These are phyloP conservation scores for Littorina saxatilis DNA, from an alignment of 1,140 invertebrate species.

Conservation along the genomic window DNA sequence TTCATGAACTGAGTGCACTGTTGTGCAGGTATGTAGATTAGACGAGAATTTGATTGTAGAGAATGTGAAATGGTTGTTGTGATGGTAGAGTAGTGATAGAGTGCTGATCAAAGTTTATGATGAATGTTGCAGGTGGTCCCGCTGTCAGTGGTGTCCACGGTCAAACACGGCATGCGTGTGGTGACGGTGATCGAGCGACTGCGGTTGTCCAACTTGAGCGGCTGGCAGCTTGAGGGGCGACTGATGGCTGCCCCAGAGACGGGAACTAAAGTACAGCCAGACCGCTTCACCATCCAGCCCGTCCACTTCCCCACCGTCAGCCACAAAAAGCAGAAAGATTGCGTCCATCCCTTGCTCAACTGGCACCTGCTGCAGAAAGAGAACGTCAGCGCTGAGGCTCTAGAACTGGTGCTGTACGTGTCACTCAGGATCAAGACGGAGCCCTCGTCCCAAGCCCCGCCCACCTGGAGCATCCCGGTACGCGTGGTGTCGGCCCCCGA, in stretches of 20 bases:
- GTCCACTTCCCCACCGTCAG: not conserved
- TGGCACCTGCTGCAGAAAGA: conserved; percentile 32
- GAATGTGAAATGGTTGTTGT: no score
- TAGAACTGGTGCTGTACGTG: conserved; percentile 29
- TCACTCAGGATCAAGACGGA: conserved; percentile 2
- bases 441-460: not conserved
- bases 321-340: not conserved
- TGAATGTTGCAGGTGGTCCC: conserved; percentile 61
- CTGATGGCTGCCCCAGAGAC: conserved; percentile 46
- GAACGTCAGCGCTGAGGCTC: conserved; percentile 30
- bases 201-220: conserved; percentile 54
- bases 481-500: conserved; percentile 51
- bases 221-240: conserved; percentile 28
- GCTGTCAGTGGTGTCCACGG: conserved; percentile 61
- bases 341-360: not conserved
- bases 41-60: no score
- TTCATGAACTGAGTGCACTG: no score
- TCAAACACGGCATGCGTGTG: conserved; percentile 59
- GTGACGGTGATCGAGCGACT: conserved; percentile 66
- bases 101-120: no score
- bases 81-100: no score
- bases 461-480: conserved; percentile 61
- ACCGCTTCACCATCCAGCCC: conserved; percentile 20
- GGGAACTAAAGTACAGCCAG: conserved; percentile 24
- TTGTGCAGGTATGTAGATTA: no score